phyloP scores from a whole-genome alignment of 2,888 invertebrate species.

The Hirtodrosophila duncani region DNA sequence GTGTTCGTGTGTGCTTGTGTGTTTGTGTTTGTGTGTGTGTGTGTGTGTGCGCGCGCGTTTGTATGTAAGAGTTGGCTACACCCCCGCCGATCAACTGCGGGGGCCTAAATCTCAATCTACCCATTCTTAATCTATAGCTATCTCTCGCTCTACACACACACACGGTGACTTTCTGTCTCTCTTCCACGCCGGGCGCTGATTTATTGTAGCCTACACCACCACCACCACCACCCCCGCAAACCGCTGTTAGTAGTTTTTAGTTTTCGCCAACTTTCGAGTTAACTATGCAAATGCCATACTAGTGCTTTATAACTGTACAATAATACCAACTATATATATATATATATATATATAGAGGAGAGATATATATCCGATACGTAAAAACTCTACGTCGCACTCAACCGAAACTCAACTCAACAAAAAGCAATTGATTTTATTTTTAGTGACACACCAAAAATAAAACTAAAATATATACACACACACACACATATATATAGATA shows the following conservation, averaged over 20 bases:
- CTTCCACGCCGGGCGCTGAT: slow-evolving; percentile 46
- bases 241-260: slow-evolving; percentile 37
- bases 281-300: slow-evolving; percentile 58
- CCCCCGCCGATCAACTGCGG: slow-evolving; percentile 9
- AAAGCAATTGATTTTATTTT: slow-evolving; percentile 72
- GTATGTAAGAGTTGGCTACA: slow-evolving; percentile 37
- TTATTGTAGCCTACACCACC: slow-evolving; percentile 7
- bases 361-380: slow-evolving; percentile 17
- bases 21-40: slow-evolving; percentile 10
- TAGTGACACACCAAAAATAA: slow-evolving; percentile 50
- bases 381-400: slow-evolving; percentile 1
- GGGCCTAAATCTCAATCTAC: background rate
- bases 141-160: slow-evolving; percentile 4
- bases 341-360: slow-evolving; percentile 13
- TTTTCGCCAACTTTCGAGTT: slow-evolving; percentile 40
- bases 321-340: slow-evolving; percentile 39
- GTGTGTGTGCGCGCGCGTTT: slow-evolving; percentile 34
- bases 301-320: slow-evolving; percentile 73
- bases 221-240: background rate
- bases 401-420: slow-evolving; percentile 17
- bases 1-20: slow-evolving; percentile 1
- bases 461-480: slow-evolving; percentile 16
- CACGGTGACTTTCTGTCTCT: slow-evolving; percentile 27
- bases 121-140: background rate
- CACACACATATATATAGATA: background rate